A percentile compares a stretch with the other conserved stretches of the same genome.
phyloP scores from a whole-genome alignment of 2,113 vertebrate species.

The Pachyramphus minor region DNA sequence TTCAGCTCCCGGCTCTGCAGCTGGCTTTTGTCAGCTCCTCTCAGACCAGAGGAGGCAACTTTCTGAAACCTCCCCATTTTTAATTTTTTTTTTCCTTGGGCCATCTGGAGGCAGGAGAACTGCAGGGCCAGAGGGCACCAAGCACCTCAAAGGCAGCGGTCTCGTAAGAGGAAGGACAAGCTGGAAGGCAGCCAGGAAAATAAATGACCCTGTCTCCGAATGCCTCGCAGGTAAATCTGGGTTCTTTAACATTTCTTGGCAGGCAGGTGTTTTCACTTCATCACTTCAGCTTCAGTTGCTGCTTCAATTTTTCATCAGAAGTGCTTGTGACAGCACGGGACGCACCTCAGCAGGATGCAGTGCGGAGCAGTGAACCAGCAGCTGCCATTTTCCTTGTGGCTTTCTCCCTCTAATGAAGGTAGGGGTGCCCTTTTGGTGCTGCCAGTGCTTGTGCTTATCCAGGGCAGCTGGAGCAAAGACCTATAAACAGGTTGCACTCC shows the following conservation, averaged over 20 bases:
- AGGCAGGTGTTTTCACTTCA: not conserved
- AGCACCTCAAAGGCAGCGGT: not conserved
- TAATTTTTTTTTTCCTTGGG: not conserved
- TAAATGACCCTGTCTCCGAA: not conserved
- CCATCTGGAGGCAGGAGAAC: not conserved
- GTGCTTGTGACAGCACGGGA: not conserved
- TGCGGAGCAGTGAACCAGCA: not conserved
- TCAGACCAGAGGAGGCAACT: not conserved
- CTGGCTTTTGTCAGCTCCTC: constrained; percentile 1
- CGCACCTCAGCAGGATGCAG: not conserved
- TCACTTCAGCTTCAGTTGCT: not conserved
- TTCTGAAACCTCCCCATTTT: not conserved
- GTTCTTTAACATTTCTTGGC: not conserved
- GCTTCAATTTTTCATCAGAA: not conserved
- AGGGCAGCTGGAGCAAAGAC: not conserved
- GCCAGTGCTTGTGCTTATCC: not conserved
- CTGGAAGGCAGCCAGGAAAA: not conserved
- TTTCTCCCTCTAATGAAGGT: not conserved
- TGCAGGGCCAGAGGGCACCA: not conserved
- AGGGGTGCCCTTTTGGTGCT: not conserved
- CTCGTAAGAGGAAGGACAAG: not conserved
- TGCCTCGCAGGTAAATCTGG: not conserved
- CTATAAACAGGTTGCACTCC: not conserved
- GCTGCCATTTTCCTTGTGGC: not conserved
- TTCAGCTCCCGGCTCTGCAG: not conserved